These are phyloP conservation scores for Pandemis corylana DNA, from an alignment of 2,888 invertebrate genomes.

Conservation along the genomic window DNA sequence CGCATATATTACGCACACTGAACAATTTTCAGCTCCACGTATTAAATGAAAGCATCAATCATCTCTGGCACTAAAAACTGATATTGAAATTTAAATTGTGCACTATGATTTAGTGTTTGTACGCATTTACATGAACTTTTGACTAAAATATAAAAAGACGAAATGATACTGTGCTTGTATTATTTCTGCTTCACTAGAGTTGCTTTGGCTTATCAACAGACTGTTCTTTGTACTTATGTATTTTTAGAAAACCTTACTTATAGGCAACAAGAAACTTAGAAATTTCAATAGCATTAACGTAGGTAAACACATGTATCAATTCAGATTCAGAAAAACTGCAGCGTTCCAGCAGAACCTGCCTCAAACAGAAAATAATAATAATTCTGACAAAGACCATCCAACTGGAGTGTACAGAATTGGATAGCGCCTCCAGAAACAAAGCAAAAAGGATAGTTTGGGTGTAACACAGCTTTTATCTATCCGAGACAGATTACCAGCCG, in stretches of 20 bases:
- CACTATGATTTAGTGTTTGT: slow-evolving; percentile 11
- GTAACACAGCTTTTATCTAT: slow-evolving; percentile 64
- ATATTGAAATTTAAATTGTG: slow-evolving; percentile 31
- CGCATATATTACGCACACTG: slow-evolving; percentile 64
- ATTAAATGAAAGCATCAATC: slow-evolving; percentile 60
- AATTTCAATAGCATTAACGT: no score
- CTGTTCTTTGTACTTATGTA: no score
- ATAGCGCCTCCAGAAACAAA: slow-evolving; percentile 44
- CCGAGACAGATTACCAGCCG: slow-evolving; percentile 52
- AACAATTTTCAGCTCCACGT: slow-evolving; percentile 55
- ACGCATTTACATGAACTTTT: neutral
- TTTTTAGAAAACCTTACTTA: no score
- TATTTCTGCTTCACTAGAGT: no score
- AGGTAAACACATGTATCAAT: no score
- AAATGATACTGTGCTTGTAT: no score
- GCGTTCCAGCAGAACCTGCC: neutral
- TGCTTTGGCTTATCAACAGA: no score
- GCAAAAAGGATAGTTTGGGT: slow-evolving; percentile 59
- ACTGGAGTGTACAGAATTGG: slow-evolving; percentile 11
- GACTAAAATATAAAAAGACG: neutral
- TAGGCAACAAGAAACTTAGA: no score
- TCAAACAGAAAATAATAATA: neutral
- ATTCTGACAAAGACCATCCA: neutral
- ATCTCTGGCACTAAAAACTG: slow-evolving; percentile 46
- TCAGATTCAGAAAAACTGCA: neutral